Base-by-base conservation (phyloP, 2,113 vertebrate species). In the Salminus brasiliensis region DNA sequence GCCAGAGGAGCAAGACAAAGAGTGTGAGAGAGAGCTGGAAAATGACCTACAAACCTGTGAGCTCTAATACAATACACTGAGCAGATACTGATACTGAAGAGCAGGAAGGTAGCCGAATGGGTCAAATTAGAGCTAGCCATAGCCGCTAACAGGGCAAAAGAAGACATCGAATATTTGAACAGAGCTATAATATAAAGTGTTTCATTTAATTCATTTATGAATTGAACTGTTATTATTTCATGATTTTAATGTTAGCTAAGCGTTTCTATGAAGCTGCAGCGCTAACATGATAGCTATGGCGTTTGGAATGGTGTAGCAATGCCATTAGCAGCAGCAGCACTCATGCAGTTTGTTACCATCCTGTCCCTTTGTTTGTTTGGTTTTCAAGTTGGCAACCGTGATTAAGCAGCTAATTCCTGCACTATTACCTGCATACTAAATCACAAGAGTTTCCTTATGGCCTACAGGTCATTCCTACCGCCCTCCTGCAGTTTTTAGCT, bases 41-140 rank as follows among this genome's bases (percentile, higher is more conserved):
- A 66, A 27, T 82, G 81, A 72, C 82, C 82, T 77, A 86, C 72
- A 85, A 88, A 88, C 43, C 79, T 83, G 43, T 43, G 36, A 69
- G 73, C 41, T 52, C 36, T 60, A 25, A 52, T 72, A 62, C 57
- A 73, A 73, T 73, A n/a, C 39, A 70, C 39, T 34, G 7, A 79
- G 59, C 15, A 29, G 45, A 66, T 43, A 30, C 2, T 18, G n/a
- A n/a, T n/a, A n/a, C n/a, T n/a, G n/a, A n/a, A n/a, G n/a, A n/a
- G 25, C 63, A 52, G 32, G 15, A 41, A 68, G n/a, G 21, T 1
- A 16, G 18, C 10, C 11, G 13, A 8, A 45, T 27, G 23, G n/a
- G 23, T 70, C 15, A 43, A 23, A 57, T 57, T 13, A n/a, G 27
- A 32, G 65, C 16, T 13, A 27, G 41, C 41, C 18, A 47, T 15